phyloP scores from a whole-genome alignment of 2,797 vertebrate species.

The Presbytis comata region DNA sequence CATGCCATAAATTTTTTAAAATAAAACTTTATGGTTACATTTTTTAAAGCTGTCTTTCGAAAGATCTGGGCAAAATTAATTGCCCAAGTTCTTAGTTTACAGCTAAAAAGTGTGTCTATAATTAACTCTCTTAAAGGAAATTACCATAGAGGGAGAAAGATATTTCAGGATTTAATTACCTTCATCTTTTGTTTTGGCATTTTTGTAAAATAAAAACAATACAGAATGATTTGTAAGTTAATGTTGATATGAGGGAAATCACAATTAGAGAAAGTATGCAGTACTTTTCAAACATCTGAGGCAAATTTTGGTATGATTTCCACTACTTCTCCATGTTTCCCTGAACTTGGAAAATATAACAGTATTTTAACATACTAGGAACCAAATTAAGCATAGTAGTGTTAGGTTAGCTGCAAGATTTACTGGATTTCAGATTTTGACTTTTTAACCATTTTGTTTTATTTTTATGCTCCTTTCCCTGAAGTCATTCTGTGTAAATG shows the following conservation, averaged over 20 bases:
- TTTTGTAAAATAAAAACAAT: slow-evolving; percentile 4
- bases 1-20: neutral
- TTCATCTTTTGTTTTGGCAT: neutral
- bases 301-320: neutral
- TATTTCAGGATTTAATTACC: neutral
- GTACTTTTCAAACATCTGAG: neutral
- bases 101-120: neutral
- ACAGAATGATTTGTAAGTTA: slow-evolving; percentile 15
- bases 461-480: slow-evolving; percentile 7
- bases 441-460: slow-evolving; percentile 1
- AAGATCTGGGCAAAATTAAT: neutral
- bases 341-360: neutral
- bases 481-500: neutral
- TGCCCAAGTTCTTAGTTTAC: neutral
- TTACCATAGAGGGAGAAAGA: neutral
- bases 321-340: neutral
- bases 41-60: neutral
- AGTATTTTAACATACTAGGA: neutral
- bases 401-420: neutral
- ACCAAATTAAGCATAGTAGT: neutral
- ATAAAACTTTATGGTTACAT: neutral
- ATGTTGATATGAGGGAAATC: neutral
- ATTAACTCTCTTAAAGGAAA: neutral
- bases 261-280: neutral
- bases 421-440: neutral